Evolutionary conservation across 2,888 invertebrate species (phyloP).

Genomic region (Spicauda simplicius): DNA sequence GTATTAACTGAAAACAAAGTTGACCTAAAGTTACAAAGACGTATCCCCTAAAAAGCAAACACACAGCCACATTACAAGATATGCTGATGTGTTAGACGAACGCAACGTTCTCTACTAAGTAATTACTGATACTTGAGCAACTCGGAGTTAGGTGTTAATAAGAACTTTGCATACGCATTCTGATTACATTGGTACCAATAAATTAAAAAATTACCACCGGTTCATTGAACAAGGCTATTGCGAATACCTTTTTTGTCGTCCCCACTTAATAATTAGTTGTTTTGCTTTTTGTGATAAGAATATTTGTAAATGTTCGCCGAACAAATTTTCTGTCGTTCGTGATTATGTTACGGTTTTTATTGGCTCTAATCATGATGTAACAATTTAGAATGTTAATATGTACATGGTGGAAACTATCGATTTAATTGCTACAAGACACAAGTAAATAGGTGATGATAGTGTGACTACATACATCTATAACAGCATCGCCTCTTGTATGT

Average conservation of each 20-base stretch:
- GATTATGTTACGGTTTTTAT: slow-evolving; percentile 11
- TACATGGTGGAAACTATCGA: neutral
- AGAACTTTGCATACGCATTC: slow-evolving; percentile 36
- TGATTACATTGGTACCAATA: slow-evolving; percentile 25
- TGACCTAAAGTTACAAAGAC: neutral
- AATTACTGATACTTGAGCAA: slow-evolving; percentile 58
- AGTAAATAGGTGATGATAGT: too few relatives aligned
- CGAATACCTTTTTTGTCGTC: slow-evolving; percentile 22
- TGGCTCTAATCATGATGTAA: neutral
- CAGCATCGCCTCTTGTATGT: too few relatives aligned
- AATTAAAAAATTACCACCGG: slow-evolving; percentile 31
- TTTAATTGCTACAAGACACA: neutral
- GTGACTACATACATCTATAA: too few relatives aligned
- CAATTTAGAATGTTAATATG: neutral
- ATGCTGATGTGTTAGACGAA: slow-evolving; percentile 40
- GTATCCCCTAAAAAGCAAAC: neutral
- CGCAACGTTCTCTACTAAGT: slow-evolving; percentile 41
- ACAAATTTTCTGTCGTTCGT: slow-evolving; percentile 28
- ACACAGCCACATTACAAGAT: slow-evolving; percentile 31
- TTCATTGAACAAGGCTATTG: slow-evolving; percentile 19
- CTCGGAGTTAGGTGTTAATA: slow-evolving; percentile 35
- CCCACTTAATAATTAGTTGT: slow-evolving; percentile 11
- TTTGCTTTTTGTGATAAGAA: slow-evolving; percentile 12
- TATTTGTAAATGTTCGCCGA: slow-evolving; percentile 19
- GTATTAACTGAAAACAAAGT: too few relatives aligned